These are phyloP conservation scores for Lamproptera curius DNA, from an alignment of 2,888 invertebrate species.

Conservation along the genomic window DNA sequence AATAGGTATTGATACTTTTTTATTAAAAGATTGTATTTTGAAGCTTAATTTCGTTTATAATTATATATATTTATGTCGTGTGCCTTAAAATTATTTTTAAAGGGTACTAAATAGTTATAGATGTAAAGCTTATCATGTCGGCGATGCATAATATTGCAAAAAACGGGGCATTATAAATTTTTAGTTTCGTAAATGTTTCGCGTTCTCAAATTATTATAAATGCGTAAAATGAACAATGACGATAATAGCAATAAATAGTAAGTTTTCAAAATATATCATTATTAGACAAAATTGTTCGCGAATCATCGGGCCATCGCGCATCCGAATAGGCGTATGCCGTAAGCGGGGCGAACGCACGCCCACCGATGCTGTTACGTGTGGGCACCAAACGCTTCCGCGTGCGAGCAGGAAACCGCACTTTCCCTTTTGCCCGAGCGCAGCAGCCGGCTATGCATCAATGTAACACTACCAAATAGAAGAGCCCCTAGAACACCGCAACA, in stretches of 20 bases:
- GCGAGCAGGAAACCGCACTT: conserved; percentile 74
- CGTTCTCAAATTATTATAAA: neutral
- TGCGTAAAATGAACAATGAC: neutral
- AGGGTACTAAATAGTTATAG: no score
- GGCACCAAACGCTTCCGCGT: conserved; percentile 63
- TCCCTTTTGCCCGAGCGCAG: conserved; percentile 75
- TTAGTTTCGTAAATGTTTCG: no score
- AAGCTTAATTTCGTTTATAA: no score
- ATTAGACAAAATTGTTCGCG: neutral
- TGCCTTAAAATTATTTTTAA: no score
- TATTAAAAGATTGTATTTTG: no score
- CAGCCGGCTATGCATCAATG: conserved; percentile 67
- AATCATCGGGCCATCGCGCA: neutral
- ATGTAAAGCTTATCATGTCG: no score
- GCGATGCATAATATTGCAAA: no score
- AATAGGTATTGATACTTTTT: no score
- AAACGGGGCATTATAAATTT: no score
- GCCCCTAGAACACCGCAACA: conserved; percentile 26
- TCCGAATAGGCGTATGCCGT: neutral
- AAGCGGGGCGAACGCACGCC: conserved; percentile 25
- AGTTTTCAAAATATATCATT: neutral
- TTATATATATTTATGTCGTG: no score
- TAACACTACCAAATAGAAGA: conserved; percentile 45
- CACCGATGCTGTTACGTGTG: conserved; percentile 60
- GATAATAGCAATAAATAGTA: neutral